Conservation (phyloP, 2,113 vertebrate genomes). For the Dicaeum eximium region DNA sequence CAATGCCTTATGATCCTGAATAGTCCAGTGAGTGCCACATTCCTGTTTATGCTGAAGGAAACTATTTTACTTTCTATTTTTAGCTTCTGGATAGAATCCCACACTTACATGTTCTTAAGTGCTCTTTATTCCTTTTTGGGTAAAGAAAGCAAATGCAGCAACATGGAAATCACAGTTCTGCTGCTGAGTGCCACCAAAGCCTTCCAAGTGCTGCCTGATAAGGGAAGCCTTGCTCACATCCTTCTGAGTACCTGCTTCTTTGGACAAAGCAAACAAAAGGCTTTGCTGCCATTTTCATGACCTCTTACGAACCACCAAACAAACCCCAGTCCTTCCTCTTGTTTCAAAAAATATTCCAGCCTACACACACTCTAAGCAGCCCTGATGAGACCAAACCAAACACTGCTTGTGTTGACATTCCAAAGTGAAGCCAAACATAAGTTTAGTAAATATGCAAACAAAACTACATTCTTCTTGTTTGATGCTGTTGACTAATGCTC, state of each 20-base stretch:
- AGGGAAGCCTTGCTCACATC: not conserved
- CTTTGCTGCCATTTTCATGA: not conserved
- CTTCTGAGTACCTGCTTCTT: not conserved
- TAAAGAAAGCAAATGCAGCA: slow-evolving; percentile 58
- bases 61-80: slow-evolving; percentile 54
- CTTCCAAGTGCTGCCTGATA: not conserved
- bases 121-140: slow-evolving; percentile 69
- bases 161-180: not conserved
- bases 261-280: not conserved
- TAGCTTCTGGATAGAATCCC: slow-evolving; percentile 65
- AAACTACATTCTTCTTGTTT: slow-evolving; percentile 1
- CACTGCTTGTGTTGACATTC: slow-evolving; percentile 18
- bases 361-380: not conserved
- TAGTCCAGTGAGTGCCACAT: slow-evolving; percentile 82
- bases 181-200: not conserved
- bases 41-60: not conserved
- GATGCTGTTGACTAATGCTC: not conserved
- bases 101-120: slow-evolving; percentile 57
- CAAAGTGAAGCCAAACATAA: slow-evolving; percentile 22
- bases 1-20: slow-evolving; percentile 99
- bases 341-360: not conserved
- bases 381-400: slow-evolving; percentile 26
- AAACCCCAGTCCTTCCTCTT: not conserved
- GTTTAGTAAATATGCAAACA: slow-evolving; percentile 36
- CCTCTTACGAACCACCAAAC: not conserved